Base-by-base conservation (phyloP, 2,797 vertebrate species). In the Gymnoscopelus braueri region DNA sequence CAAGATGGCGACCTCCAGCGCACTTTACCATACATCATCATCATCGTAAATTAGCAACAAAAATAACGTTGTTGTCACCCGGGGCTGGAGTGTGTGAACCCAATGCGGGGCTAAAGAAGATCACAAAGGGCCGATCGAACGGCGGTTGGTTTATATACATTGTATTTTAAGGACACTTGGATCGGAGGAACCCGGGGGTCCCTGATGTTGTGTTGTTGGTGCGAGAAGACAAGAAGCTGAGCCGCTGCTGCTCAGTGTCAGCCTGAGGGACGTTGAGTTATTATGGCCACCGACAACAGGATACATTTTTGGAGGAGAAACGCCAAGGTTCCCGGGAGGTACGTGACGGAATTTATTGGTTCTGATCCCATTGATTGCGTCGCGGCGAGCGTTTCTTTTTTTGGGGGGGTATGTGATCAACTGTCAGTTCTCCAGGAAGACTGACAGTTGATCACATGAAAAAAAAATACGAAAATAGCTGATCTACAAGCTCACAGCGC, bases 271-370 rank as follows among this genome's bases (percentile, higher is more conserved):
- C 75, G 69, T 11, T 66, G 82, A 73, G 83, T 67, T 74, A 71
- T 82, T 75, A 98, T 98, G 97, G 96, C 96, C 84, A 94, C 96
- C 83, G 97, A 99, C 68, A 96, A 95, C 91, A 94, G 92, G 88
- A 94, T 95, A 87, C 91, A 98, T 92, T 99, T 99, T 84, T 98
- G 97, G 97, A 98, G 95, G 92, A 94, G 94, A 91, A 98, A 92
- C 91, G 83, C 94, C 32, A 95, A 94, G 93, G 94, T 96, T 92
- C 96, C 97, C 53, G 97, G 97, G 90, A 99, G 97, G 97, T 98
- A 88, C 84, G 94, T 82, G 35, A 6, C 13, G 11, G 0, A n/a
- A 2, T 32, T n/a, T 8, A 23, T 39, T n/a, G 29, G 39, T 9
- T 44, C 35, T 39, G 39, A 44, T 44, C 39, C 39, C 5, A 2